Evolutionary conservation across 2,113 vertebrate genomes (phyloP).

Genomic region (Prolemur simus): DNA sequence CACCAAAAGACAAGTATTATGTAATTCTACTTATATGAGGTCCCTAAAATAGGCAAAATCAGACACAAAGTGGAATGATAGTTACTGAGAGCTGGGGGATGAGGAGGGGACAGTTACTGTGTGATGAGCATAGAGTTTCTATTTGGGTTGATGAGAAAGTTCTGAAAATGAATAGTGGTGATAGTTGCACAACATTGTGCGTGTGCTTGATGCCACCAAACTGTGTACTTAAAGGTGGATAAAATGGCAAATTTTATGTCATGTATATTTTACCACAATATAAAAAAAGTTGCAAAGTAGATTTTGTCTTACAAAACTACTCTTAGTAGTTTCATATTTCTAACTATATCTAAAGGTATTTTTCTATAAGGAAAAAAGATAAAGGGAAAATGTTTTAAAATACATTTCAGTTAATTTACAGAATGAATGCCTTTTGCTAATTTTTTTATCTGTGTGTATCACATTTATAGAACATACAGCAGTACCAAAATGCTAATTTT

Average conservation of each 20-base stretch:
- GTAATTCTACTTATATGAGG: not conserved
- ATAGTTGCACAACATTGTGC: not conserved
- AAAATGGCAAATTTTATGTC: not conserved
- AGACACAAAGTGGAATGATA: not conserved
- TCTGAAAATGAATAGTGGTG: not conserved
- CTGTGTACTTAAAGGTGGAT: not conserved
- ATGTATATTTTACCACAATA: not conserved
- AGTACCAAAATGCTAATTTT: not conserved
- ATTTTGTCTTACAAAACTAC: not conserved
- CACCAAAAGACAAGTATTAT: not conserved
- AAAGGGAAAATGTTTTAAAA: not conserved
- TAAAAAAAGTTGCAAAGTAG: not conserved
- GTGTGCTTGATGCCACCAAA: too few species aligned
- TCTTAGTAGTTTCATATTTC: not conserved
- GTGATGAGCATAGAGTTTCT: not conserved
- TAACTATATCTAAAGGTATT: not conserved
- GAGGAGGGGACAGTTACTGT: rapidly evolving
- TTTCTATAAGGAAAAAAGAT: not conserved
- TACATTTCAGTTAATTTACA: not conserved
- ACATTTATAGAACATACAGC: not conserved
- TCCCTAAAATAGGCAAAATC: not conserved
- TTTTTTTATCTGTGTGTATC: not conserved
- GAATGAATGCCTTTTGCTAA: not conserved
- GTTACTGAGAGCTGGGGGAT: not conserved
- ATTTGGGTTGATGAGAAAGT: not conserved